Evolutionary conservation across 2,113 vertebrate genomes (phyloP), one percentile per base, ranked within the genome.

Genomic region (Paraplagusia blochii): DNA sequence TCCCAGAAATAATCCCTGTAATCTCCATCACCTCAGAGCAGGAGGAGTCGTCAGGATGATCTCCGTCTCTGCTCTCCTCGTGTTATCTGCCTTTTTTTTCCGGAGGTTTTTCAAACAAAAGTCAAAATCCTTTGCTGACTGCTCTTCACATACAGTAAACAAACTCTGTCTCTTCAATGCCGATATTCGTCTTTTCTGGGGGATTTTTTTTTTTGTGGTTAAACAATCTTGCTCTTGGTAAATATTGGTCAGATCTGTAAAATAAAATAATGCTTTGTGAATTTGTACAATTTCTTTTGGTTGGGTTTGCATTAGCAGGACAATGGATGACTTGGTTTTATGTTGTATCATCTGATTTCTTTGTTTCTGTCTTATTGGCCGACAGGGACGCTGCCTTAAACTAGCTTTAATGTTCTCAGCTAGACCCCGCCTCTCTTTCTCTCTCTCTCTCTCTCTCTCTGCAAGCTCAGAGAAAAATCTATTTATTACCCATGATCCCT

Each of bases 361-460:
- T 56, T 35, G 66, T 57, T 92, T 89, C 91, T 93, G 76, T 93
- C 90, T 91, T 91, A 76, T 94, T 90, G 91, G 90, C 91, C 93
- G 91, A 92, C 87, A 92, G 89, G 93, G 89, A 93, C 87, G 90
- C 93, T 95, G 93, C 92, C 94, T 94, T 92, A 93, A 91, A 92
- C 91, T 87, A 88, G 88, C 89, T 91, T 90, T 85, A 88, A 83
- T 81, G 85, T 87, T 84, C 77, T 81, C 79, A 78, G 84, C 85
- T 82, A 81, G 79, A 80, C 76, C 80, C 77, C 83, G 71, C 22
- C 22, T 29, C 22, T 29, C 22, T 29, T 6, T 29, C 22, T 6
- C 22, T 29, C 22, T 29, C 6, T 29, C 22, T 29, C 22, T 29
- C 22, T 29, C 22, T 54, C 68, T 78, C 77, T 86, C 83, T 88